These are phyloP conservation scores for Graphium colonna DNA, from an alignment of 2,888 invertebrate genomes.

Conservation along the genomic window DNA sequence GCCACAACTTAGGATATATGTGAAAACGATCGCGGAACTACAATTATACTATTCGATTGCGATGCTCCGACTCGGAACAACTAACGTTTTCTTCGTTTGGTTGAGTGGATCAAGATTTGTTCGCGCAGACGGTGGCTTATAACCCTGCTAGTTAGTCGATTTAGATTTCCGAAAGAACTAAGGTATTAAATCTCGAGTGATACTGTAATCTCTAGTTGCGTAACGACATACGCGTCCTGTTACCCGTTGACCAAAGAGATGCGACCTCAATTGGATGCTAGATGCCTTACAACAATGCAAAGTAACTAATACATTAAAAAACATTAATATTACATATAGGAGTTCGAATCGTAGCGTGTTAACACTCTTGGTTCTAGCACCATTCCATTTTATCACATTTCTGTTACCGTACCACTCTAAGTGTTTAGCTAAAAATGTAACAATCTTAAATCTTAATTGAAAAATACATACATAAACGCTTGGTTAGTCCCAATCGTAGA, in stretches of 20 bases:
- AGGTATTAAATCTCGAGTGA: slow-evolving; percentile 72
- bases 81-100: slow-evolving; percentile 55
- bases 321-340: slow-evolving; percentile 75
- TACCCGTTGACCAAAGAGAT: slow-evolving; percentile 61
- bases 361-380: slow-evolving; percentile 81
- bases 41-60: slow-evolving; percentile 51
- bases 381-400: slow-evolving; percentile 81
- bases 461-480: slow-evolving; percentile 78
- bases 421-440: slow-evolving; percentile 81
- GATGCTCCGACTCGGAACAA: slow-evolving; percentile 46
- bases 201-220: slow-evolving; percentile 74
- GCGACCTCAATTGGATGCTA: slow-evolving; percentile 74
- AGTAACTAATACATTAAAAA: slow-evolving; percentile 74
- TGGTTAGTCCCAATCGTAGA: slow-evolving; percentile 81
- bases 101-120: slow-evolving; percentile 66
- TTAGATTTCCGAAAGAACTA: slow-evolving; percentile 67
- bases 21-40: slow-evolving; percentile 53
- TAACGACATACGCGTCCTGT: slow-evolving; percentile 45
- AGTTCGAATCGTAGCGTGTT: slow-evolving; percentile 79
- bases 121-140: slow-evolving; percentile 61
- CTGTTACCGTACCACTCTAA: slow-evolving; percentile 81
- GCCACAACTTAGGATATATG: slow-evolving; percentile 53
- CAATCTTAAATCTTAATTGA: slow-evolving; percentile 79
- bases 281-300: slow-evolving; percentile 74
- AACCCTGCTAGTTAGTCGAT: slow-evolving; percentile 63